phyloP scores from a whole-genome alignment of 2,797 vertebrate species.

The Diceros bicornis region DNA sequence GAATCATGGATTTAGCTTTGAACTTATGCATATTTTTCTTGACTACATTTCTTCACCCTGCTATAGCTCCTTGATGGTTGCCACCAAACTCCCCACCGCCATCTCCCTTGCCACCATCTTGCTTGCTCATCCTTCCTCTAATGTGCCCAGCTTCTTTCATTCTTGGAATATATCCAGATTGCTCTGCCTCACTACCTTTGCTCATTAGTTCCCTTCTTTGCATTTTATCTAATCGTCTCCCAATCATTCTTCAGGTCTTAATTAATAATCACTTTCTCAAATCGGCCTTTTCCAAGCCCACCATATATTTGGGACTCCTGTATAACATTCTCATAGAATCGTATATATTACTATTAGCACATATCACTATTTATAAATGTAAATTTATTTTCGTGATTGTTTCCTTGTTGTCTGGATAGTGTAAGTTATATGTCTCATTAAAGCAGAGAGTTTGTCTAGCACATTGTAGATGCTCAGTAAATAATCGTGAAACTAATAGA shows the following conservation, averaged over 20 bases:
- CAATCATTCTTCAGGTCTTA: neutral
- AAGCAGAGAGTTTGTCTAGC: neutral
- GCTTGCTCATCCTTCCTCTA: neutral
- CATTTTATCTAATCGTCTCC: neutral
- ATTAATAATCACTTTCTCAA: constrained; percentile 36
- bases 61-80: neutral
- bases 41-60: neutral
- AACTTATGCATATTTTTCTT: neutral
- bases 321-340: neutral
- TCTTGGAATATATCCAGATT: neutral
- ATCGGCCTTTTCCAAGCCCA: neutral
- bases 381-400: constrained; percentile 45
- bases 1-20: neutral
- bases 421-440: neutral
- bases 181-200: neutral
- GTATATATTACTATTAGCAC: neutral
- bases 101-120: neutral
- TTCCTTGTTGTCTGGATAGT: neutral
- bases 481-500: constrained; percentile 49
- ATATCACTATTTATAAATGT: neutral
- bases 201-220: neutral
- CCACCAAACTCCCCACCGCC: rapidly evolving
- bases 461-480: neutral
- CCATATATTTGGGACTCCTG: neutral
- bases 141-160: neutral